These are phyloP conservation scores for Florisuga fusca DNA, from an alignment of 2,797 vertebrate species.

Conservation along the genomic window DNA sequence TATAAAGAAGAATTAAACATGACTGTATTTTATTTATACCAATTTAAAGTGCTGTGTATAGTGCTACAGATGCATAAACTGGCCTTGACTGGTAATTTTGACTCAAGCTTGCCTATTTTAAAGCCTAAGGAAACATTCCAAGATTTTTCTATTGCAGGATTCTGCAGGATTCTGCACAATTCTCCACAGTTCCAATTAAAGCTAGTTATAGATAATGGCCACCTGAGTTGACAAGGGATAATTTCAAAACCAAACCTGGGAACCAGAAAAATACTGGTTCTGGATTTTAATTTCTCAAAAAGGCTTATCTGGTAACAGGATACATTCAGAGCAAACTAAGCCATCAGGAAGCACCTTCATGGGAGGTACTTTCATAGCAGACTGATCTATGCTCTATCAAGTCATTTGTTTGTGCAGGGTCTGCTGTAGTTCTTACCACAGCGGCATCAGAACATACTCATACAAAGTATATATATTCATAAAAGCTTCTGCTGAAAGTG, in stretches of 20 bases:
- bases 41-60: neutral
- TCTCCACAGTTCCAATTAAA: neutral
- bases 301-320: neutral
- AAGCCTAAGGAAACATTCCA: neutral
- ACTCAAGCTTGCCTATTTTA: neutral
- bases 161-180: conserved; percentile 26
- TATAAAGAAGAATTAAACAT: neutral
- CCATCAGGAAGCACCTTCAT: conserved; percentile 14
- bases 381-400: conserved; percentile 58
- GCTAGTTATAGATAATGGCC: neutral
- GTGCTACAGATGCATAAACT: neutral
- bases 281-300: neutral
- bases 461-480: neutral
- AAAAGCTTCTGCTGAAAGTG: neutral
- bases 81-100: neutral
- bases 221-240: conserved; percentile 18
- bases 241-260: neutral
- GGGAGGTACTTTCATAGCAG: conserved; percentile 29
- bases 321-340: conserved; percentile 22
- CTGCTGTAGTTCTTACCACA: neutral
- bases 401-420: neutral
- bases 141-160: neutral
- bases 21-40: neutral
- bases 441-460: neutral
- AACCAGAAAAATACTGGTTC: neutral